Evolutionary conservation across 1,140 invertebrate genomes (phyloP).

Genomic region (Papilio aristodemus): DNA sequence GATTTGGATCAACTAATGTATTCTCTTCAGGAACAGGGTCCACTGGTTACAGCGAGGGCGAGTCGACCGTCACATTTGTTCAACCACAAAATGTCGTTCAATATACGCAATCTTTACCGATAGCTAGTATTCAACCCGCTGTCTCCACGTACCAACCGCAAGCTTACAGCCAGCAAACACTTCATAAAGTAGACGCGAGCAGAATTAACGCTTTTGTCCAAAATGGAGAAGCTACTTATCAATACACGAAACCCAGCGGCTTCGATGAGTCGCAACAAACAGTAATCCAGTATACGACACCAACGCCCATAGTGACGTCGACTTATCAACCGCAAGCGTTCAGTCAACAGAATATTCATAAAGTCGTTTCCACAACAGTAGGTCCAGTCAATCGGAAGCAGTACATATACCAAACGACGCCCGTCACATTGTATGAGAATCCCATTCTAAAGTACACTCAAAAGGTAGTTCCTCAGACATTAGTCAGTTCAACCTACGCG

Average conservation of each 20-base stretch:
- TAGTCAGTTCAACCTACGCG: conserved; percentile 42
- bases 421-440: conserved; percentile 59
- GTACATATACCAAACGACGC: conserved; percentile 36
- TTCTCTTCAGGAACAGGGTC: conserved; percentile 14
- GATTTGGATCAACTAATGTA: conserved; percentile 44
- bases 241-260: conserved; percentile 41
- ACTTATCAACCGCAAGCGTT: conserved; percentile 48
- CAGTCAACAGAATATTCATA: conserved; percentile 54
- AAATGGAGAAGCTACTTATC: conserved; percentile 41
- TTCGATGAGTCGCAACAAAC: conserved; percentile 53
- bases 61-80: conserved; percentile 25
- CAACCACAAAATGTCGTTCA: conserved; percentile 20
- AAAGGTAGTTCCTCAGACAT: conserved; percentile 49
- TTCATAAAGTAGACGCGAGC: conserved; percentile 57
- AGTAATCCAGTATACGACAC: conserved; percentile 47
- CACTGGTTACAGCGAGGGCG: conserved; percentile 11
- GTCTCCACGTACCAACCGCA: conserved; percentile 47
- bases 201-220: conserved; percentile 46
- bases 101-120: conserved; percentile 17
- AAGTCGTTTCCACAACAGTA: conserved; percentile 48
- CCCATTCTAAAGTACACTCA: conserved; percentile 58
- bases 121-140: conserved; percentile 44
- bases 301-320: conserved; percentile 43
- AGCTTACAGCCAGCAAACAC: conserved; percentile 61
- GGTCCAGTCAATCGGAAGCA: conserved; percentile 36